These are phyloP conservation scores for Sminthurinus aureus DNA, from an alignment of 2,888 invertebrate genomes.

Conservation along the genomic window DNA sequence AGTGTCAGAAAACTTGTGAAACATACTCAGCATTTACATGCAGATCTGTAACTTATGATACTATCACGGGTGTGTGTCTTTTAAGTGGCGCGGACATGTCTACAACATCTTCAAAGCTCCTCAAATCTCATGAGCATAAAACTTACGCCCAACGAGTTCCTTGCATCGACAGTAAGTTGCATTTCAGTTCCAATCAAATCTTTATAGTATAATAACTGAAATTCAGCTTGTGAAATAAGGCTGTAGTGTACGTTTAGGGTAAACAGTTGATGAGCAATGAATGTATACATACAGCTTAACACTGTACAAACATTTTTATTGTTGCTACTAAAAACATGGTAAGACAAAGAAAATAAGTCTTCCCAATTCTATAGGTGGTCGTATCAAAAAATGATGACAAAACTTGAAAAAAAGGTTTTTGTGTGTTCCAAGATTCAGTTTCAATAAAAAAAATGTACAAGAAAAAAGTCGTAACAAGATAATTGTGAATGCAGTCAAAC, in stretches of 20 bases:
- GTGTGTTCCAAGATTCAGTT: too few relatives aligned
- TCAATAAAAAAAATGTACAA: background rate
- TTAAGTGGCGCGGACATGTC: constrained; percentile 57
- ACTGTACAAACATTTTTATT: too few relatives aligned
- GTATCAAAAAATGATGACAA: too few relatives aligned
- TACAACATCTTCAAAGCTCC: constrained; percentile 55
- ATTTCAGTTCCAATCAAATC: background rate
- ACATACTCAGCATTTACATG: constrained; percentile 61
- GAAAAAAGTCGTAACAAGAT: background rate
- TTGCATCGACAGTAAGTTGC: constrained; percentile 58
- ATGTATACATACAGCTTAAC: too few relatives aligned
- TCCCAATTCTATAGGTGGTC: too few relatives aligned
- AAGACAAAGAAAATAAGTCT: too few relatives aligned
- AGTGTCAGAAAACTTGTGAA: constrained; percentile 62
- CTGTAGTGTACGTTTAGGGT: too few relatives aligned
- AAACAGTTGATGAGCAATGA: too few relatives aligned
- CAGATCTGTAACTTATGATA: constrained; percentile 60
- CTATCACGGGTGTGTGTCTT: constrained; percentile 56
- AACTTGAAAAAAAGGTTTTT: too few relatives aligned
- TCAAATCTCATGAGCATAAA: constrained; percentile 52
- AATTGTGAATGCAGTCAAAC: background rate
- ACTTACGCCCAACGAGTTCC: constrained; percentile 57
- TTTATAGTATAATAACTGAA: background rate
- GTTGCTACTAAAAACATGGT: too few relatives aligned
- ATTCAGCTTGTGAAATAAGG: too few relatives aligned